A percentile compares a stretch with the other conserved stretches of the same genome.
These are phyloP conservation scores for Ciconia maguari DNA, from an alignment of 2,113 vertebrate species.

Conservation along the genomic window DNA sequence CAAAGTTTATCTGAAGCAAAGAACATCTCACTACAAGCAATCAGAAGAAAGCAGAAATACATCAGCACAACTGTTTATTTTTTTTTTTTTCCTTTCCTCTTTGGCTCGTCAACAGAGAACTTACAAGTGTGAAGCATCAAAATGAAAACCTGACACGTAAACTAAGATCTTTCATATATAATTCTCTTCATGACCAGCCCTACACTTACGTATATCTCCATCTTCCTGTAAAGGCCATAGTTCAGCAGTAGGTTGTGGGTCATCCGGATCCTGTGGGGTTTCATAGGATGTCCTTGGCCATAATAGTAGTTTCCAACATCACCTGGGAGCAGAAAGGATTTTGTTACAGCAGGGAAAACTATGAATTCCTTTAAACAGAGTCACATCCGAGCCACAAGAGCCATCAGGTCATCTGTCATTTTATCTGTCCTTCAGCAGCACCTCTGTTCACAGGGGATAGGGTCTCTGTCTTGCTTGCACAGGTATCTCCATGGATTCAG, in stretches of 20 bases:
- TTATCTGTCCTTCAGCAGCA: neutral
- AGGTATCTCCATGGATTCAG: neutral
- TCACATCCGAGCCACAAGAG: neutral
- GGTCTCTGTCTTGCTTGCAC: neutral
- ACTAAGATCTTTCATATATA: fast-evolving
- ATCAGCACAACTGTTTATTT: neutral
- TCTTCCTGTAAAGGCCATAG: conserved; percentile 97
- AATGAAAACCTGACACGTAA: fast-evolving
- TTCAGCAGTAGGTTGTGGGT: conserved; percentile 97
- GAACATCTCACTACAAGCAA: neutral
- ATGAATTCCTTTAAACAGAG: neutral
- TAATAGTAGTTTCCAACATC: conserved; percentile 99
- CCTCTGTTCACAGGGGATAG: neutral
- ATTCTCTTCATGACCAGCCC: neutral
- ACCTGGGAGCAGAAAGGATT: conserved; percentile 71
- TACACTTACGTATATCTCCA: conserved; percentile 96
- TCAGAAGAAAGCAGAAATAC: neutral
- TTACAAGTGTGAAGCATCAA: neutral
- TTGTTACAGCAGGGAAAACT: neutral
- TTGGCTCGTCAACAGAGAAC: neutral
- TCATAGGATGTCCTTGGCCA: conserved; percentile 98
- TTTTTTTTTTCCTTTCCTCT: neutral
- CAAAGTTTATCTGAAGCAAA: neutral
- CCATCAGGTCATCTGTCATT: neutral
- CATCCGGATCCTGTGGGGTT: conserved; percentile 97